These are phyloP conservation scores for Centropyge bicolor DNA, from an alignment of 2,797 vertebrate genomes.

Conservation along the genomic window DNA sequence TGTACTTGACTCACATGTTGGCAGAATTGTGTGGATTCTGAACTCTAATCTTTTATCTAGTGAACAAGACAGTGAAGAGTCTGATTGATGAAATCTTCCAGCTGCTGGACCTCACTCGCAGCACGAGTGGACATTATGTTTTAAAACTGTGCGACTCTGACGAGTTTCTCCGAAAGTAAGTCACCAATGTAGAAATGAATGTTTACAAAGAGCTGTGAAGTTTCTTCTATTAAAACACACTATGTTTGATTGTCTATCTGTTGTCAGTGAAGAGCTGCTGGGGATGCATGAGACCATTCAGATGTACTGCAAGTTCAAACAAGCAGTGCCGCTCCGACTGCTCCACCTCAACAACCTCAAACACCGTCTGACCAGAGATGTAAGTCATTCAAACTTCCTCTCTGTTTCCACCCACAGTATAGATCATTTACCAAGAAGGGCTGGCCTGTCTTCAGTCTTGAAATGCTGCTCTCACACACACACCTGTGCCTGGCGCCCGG, in stretches of 20 bases:
- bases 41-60: constrained; percentile 60
- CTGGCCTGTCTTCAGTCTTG: constrained; percentile 8
- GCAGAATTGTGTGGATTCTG: constrained; percentile 37
- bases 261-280: constrained; percentile 76
- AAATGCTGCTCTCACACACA: constrained; percentile 13
- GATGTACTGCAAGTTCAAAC: constrained; percentile 68
- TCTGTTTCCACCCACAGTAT: neutral
- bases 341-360: constrained; percentile 53
- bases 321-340: constrained; percentile 71
- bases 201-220: neutral
- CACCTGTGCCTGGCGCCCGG: constrained; percentile 1
- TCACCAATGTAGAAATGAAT: neutral
- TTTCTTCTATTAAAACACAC: neutral
- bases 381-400: constrained; percentile 69
- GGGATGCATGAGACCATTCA: constrained; percentile 78
- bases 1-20: constrained; percentile 2
- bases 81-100: constrained; percentile 74
- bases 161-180: constrained; percentile 82
- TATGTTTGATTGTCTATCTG: neutral
- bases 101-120: constrained; percentile 57
- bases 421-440: constrained; percentile 53
- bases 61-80: constrained; percentile 76
- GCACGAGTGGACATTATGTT: constrained; percentile 42
- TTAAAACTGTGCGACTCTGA: constrained; percentile 83
- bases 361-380: constrained; percentile 68